Evolutionary conservation across 2,113 vertebrate genomes (phyloP), one percentile per base, ranked within the genome.

Genomic region (Oryzias celebensis): DNA sequence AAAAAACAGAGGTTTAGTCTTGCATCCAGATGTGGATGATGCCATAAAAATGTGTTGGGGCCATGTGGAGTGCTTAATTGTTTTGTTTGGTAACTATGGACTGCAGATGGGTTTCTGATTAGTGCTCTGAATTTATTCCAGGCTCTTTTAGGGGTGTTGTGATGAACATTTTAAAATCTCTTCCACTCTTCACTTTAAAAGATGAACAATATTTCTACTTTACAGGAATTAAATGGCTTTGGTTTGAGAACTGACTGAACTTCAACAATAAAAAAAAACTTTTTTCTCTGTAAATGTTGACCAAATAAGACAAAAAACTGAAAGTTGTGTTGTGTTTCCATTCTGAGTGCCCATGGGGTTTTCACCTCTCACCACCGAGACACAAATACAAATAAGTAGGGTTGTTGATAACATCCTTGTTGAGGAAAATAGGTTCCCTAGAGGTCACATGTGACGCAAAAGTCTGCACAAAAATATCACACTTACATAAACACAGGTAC

Each of bases 1-100:
- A n/a, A 15, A 7, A 22, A 28, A 12, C 14, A 13, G 36, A 16
- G 13, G 23, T 58, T 76, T 72, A 79, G 58, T 10, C 55, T 75
- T 76, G 65, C 48, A 44, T 79, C 83, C 85, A 89, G 74, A 84
- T 87, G 87, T 77, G 44, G 14, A 51, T 31, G 68, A 83, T 65
- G 61, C 79, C 70, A 63, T 65, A 49, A 48, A 46, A 61, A 28
- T 26, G 13, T 20, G 49, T 48, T 3, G 36, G 58, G 55, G 48
- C n/a, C 41, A 3, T 2, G 0, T 31, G n/a, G 23, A 59, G 58
- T 22, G 0, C 65, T 74, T 73, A 53, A 59, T 62, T 71, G 58
- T 77, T 65, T 74, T 82, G 63, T 77, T 83, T 66, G 71, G 78
- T 83, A 70, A 78, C 78, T 64, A 66, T 58, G 52, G 50, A 24